phyloP scores from a whole-genome alignment of 2,113 vertebrate species.

The Urocitellus parryii region DNA sequence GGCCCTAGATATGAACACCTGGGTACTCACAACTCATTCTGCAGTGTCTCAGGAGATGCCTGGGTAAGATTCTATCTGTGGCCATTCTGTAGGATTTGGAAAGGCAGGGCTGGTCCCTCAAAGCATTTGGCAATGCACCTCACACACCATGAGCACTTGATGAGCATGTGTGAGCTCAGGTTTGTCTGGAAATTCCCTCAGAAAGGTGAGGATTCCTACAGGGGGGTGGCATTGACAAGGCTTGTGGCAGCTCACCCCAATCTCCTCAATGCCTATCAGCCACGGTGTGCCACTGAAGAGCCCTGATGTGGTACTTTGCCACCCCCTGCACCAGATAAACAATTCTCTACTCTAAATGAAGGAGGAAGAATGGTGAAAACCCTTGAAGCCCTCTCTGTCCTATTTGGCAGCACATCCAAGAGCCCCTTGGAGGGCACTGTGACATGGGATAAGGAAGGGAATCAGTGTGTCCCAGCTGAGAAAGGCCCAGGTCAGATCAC shows the following conservation, averaged over 20 bases:
- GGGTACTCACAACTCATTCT: background rate
- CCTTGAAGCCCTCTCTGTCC: background rate
- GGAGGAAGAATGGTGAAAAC: background rate
- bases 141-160: rapidly evolving
- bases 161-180: background rate
- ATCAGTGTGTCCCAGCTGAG: background rate
- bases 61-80: background rate
- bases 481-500: background rate
- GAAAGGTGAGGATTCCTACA: background rate
- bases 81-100: background rate
- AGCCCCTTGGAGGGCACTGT: background rate
- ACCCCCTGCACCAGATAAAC: no score
- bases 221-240: background rate
- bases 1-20: background rate
- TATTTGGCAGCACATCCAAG: background rate
- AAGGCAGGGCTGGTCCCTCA: background rate
- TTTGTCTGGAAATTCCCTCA: background rate
- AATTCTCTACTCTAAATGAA: background rate
- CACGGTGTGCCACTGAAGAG: background rate
- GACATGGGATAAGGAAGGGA: no score
- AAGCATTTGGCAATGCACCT: background rate
- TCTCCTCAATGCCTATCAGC: background rate
- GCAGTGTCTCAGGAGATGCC: background rate
- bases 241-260: background rate
- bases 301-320: no score